Base-by-base conservation (phyloP, 1,140 invertebrate genomes). In the Drosophila nannoptera region DNA sequence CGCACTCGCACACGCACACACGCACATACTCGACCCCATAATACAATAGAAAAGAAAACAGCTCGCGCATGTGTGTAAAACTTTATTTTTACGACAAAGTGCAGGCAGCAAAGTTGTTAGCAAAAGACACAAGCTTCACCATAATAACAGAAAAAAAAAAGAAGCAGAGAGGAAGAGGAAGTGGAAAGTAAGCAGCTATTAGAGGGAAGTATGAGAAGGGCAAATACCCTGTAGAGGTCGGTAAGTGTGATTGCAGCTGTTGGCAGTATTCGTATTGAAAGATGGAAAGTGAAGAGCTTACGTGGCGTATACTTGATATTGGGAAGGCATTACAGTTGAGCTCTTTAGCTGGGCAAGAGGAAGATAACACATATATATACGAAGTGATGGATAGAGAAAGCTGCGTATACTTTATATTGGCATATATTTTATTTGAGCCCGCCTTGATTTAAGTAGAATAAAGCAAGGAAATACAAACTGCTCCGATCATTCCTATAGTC, bases 31-130 rank as follows among this genome's bases (percentile, higher is more conserved):
- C 62, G 60, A 82, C 75, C 22, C 22, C 22, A 3, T 78, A 69
- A 84, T 80, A 78, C 72, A 76, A 78, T 84, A 69, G 64, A 69
- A 84, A 75, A 29, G 68, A 66, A 84, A 84, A 77, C 78, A 84
- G 68, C 67, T 84, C 61, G 76, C 73, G 73, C 83, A 64, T 78
- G 72, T 82, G 76, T 84, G 81, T 84, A 83, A 84, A 83, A 83
- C 80, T 83, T 83, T 84, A 83, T 83, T 83, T 83, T 83, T 84
- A 83, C 80, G 80, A 83, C 80, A 80, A 80, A 83, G 81, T 86
- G 80, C 78, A 83, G 70, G 80, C 80, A 53, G 80, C 65, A 83
- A 84, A 83, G 80, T 83, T 83, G 80, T 83, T 84, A 70, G 80
- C 65, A 73, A 68, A 76, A 75, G 80, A 75, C 78, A 64, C 48